Conservation (phyloP, 2,888 invertebrate genomes). For the Andricus curvator region DNA sequence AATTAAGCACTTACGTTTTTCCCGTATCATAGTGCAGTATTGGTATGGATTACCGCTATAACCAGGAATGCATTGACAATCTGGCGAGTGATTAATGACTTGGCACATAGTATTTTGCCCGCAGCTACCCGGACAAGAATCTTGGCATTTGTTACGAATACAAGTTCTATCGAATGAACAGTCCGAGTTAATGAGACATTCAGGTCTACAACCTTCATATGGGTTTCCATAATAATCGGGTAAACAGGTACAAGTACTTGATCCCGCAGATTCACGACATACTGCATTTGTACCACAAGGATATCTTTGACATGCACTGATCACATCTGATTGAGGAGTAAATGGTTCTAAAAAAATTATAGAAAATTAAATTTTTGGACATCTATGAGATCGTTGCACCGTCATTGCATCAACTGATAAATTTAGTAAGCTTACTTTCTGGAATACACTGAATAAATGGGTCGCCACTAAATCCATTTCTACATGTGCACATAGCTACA, state of each 20-base stretch:
- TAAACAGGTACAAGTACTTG: slow-evolving; percentile 88
- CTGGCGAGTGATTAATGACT: slow-evolving; percentile 85
- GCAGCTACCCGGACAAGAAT: slow-evolving; percentile 90
- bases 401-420: background rate
- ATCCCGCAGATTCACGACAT: slow-evolving; percentile 85
- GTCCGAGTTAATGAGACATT: slow-evolving; percentile 88
- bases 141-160: slow-evolving; percentile 87
- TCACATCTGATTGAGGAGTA: slow-evolving; percentile 35
- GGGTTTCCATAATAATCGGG: slow-evolving; percentile 90
- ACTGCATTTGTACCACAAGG: slow-evolving; percentile 88
- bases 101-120: slow-evolving; percentile 87
- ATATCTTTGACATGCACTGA: slow-evolving; percentile 83
- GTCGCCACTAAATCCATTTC: slow-evolving; percentile 84
- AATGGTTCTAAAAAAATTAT: slow-evolving; percentile 49
- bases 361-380: background rate
- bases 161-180: slow-evolving; percentile 88
- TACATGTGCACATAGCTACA: slow-evolving; percentile 84
- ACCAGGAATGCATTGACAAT: slow-evolving; percentile 79
- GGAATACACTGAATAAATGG: slow-evolving; percentile 81
- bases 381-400: too few relatives aligned
- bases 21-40: slow-evolving; percentile 63
- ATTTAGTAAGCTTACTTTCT: slow-evolving; percentile 4
- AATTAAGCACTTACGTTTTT: slow-evolving; percentile 45
- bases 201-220: slow-evolving; percentile 85
- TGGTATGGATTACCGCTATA: slow-evolving; percentile 78